Evolutionary conservation across 2,888 invertebrate genomes (phyloP), one percentile per base, ranked within the genome.

Genomic region (Cyclophora albipunctata): DNA sequence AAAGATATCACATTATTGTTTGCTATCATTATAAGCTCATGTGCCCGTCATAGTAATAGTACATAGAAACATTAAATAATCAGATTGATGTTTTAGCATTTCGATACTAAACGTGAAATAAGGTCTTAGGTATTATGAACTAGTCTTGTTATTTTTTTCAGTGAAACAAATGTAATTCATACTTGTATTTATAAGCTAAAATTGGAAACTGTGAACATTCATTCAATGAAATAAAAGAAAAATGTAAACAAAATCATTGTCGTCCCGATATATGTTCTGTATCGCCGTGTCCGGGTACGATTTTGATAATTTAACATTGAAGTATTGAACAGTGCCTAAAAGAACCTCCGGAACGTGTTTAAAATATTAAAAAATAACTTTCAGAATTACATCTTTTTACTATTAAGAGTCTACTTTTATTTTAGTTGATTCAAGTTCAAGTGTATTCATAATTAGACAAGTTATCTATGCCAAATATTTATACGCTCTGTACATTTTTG

Each of bases 381-480:
- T 76, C 74, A 68, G 71, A 79, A 79, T 77, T 76, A 76, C 75
- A 78, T 69, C 70, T 68, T 77, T 51, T 73, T 76, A 66, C 62
- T 73, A 67, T 73, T 80, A 77, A 76, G 74, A 69, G 69, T 79
- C 76, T 82, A 78, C 76, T 78, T 81, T 77, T 71, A 71, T 74
- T 78, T 78, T 59, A 62, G 59, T 56, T 51, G 54, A 52, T 58
- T 58, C 57, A 65, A 74, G 63, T 62, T 75, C 64, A 57, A 69
- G 66, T 75, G 73, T 80, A 74, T 73, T 75, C 69, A 63, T 57
- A 50, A 60, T 71, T 75, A 74, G 69, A 73, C 62, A 69, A 73
- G 64, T 71, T 77, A 70, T 75, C 73, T 78, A 78, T 80, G 83
- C 80, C 81, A 84, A 85, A 84, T 84, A 78, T 82, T 81, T 80